Percentiles rank a stretch among this genome's conserved stretches.
These are phyloP conservation scores for Sinosuthora webbiana DNA, from an alignment of 2,113 vertebrate species.

Conservation along the genomic window DNA sequence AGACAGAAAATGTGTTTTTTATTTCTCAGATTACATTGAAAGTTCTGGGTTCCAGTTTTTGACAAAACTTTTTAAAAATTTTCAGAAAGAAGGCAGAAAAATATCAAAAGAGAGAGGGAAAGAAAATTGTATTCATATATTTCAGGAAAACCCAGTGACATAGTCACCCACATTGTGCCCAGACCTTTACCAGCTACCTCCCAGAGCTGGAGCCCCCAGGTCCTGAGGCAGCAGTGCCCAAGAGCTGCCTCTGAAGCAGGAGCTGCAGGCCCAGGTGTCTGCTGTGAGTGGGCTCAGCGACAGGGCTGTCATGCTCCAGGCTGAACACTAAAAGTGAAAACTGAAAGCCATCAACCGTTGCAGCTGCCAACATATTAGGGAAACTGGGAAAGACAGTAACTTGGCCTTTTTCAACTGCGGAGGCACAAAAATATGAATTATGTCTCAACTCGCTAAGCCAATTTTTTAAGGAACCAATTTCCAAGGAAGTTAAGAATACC, in stretches of 20 bases:
- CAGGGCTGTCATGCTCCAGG: not conserved
- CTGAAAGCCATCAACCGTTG: conserved; percentile 13
- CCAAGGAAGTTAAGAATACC: not conserved
- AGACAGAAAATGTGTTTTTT: not conserved
- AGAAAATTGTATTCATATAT: not conserved
- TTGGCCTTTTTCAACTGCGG: accelerated
- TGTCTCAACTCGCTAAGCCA: not conserved
- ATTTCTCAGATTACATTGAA: not conserved
- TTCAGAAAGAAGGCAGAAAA: not conserved
- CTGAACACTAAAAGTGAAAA: conserved; percentile 20
- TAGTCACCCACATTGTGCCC: not conserved
- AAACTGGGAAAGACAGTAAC: not conserved
- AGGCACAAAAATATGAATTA: not conserved
- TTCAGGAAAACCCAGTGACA: not conserved
- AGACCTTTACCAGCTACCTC: not conserved
- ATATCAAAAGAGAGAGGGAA: not conserved
- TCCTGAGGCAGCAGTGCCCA: not conserved
- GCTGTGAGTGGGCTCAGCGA: not conserved
- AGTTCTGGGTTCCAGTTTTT: not conserved
- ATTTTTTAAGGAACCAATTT: not conserved
- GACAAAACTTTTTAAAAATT: not conserved
- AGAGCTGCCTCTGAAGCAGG: not conserved
- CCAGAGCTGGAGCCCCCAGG: not conserved
- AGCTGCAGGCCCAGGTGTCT: not conserved
- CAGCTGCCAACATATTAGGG: not conserved